A percentile compares a stretch with the other conserved stretches of the same genome.
These are phyloP conservation scores for Hafferia zeledoni DNA, from an alignment of 2,797 vertebrate genomes.

Conservation along the genomic window DNA sequence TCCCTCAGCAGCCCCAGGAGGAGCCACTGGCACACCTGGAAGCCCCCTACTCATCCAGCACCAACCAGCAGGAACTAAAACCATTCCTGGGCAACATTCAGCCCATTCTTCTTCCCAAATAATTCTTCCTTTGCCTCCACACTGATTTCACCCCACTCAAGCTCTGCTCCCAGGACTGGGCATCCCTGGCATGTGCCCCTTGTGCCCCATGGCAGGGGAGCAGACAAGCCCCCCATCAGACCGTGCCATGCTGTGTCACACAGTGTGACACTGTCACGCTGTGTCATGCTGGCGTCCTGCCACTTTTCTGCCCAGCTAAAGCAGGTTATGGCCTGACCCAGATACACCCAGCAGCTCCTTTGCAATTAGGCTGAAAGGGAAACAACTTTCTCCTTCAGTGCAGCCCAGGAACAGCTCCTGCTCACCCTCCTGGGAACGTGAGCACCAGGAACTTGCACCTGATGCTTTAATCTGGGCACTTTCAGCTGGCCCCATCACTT, in stretches of 20 bases:
- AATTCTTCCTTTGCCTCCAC: neutral
- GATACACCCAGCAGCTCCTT: constrained; percentile 22
- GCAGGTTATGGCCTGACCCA: constrained; percentile 54
- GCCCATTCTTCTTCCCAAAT: neutral
- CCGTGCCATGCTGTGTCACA: neutral
- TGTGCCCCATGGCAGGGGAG: rapidly evolving
- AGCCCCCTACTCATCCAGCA: neutral
- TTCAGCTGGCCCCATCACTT: neutral
- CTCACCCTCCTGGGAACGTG: rapidly evolving
- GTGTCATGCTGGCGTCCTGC: neutral
- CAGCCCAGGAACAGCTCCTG: neutral
- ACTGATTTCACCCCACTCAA: neutral
- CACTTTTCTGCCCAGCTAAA: neutral
- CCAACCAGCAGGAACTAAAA: neutral
- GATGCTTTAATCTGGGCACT: neutral
- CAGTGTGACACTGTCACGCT: neutral
- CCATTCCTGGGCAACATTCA: neutral
- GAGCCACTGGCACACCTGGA: neutral
- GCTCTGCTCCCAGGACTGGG: neutral
- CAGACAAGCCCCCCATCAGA: rapidly evolving
- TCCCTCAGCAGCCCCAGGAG: neutral
- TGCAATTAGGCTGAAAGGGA: constrained; percentile 61
- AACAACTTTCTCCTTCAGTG: constrained; percentile 57
- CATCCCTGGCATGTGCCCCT: rapidly evolving
- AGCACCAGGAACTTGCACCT: neutral